These are phyloP conservation scores for Neuroterus valhalla DNA, from an alignment of 1,140 invertebrate species.

Conservation along the genomic window DNA sequence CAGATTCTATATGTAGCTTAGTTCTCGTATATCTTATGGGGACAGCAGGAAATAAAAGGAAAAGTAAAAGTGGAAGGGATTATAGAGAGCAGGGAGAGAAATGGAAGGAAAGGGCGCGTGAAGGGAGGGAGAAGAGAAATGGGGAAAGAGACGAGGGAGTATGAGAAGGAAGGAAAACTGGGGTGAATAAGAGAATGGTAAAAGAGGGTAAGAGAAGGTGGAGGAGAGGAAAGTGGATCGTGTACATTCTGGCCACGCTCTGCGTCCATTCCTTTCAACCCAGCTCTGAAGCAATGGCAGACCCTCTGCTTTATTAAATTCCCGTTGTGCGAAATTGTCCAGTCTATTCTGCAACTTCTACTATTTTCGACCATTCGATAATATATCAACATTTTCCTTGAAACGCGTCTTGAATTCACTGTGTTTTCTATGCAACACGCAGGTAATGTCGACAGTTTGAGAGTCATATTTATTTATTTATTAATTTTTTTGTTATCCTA, in stretches of 20 bases:
- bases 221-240: slow-evolving; percentile 11
- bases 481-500: too few species aligned
- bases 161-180: not conserved
- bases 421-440: not conserved
- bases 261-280: slow-evolving; percentile 51
- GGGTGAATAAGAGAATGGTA: not conserved
- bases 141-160: not conserved
- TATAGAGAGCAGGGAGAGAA: not conserved
- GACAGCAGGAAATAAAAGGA: slow-evolving; percentile 22
- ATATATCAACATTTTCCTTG: slow-evolving; percentile 1
- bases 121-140: not conserved
- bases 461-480: too few species aligned
- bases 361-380: slow-evolving; percentile 16
- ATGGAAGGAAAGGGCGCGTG: not conserved
- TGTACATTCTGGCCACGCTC: slow-evolving; percentile 51
- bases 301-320: slow-evolving; percentile 53
- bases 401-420: not conserved
- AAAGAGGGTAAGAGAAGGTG: not conserved
- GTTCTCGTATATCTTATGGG: slow-evolving; percentile 7
- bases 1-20: not conserved
- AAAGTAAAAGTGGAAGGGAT: slow-evolving; percentile 33
- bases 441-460: too few species aligned
- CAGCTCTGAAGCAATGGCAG: slow-evolving; percentile 44
- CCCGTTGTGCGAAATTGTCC: slow-evolving; percentile 50
- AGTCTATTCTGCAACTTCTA: slow-evolving; percentile 32